Conservation (phyloP, 2,888 invertebrate genomes). For the Cantharis flavilabris region DNA sequence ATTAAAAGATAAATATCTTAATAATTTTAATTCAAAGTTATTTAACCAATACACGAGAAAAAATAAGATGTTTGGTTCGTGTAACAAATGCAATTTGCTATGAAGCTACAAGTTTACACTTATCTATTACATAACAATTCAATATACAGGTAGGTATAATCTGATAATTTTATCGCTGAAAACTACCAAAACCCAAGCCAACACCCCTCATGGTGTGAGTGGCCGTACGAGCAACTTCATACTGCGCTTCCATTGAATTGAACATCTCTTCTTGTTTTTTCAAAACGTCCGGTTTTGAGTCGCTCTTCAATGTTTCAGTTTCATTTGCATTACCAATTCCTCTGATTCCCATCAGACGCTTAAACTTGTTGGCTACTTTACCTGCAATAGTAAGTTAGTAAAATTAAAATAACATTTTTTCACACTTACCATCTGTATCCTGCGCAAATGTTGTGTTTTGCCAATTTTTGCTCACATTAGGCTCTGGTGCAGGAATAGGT, state of each 20-base stretch:
- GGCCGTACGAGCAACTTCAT: slow-evolving; percentile 92
- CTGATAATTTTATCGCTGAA: slow-evolving; percentile 52
- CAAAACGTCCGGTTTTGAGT: slow-evolving; percentile 62
- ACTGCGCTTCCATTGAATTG: slow-evolving; percentile 92
- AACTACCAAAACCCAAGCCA: slow-evolving; percentile 75
- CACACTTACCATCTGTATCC: slow-evolving; percentile 76
- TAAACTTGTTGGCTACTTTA: slow-evolving; percentile 91
- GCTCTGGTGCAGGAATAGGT: slow-evolving; percentile 47
- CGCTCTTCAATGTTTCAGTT: slow-evolving; percentile 52
- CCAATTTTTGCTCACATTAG: slow-evolving; percentile 64
- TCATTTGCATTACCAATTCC: slow-evolving; percentile 61
- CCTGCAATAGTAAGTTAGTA: slow-evolving; percentile 38
- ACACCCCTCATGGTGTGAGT: slow-evolving; percentile 95
- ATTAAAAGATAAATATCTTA: not conserved
- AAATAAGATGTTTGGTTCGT: not conserved
- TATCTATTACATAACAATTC: slow-evolving; percentile 2
- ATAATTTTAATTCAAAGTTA: not conserved
- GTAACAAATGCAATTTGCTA: not conserved
- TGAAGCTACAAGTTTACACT: not conserved
- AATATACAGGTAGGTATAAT: not conserved
- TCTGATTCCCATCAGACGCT: slow-evolving; percentile 95
- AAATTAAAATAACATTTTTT: not conserved
- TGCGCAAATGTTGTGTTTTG: slow-evolving; percentile 85
- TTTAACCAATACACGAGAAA: not conserved
- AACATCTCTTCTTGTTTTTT: slow-evolving; percentile 87